Conservation (phyloP, 2,797 vertebrate genomes). For the Emys orbicularis region DNA sequence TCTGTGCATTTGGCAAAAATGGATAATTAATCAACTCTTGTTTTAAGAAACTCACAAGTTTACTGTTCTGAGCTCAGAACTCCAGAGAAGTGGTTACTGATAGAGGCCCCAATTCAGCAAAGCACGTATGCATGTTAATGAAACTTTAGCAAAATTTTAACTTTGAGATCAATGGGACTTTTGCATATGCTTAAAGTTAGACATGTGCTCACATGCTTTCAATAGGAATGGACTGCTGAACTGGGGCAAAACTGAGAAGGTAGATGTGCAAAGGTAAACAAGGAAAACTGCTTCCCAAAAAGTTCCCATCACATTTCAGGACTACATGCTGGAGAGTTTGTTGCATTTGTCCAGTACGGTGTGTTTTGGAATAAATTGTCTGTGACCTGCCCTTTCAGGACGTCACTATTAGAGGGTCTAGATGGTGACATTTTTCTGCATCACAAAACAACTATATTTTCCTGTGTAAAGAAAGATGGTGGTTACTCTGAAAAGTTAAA, state of each 20-base stretch:
- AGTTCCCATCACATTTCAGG: not conserved
- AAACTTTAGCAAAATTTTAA: too few relatives aligned
- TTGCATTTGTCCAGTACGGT: not conserved
- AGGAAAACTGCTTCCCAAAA: not conserved
- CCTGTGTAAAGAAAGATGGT: not conserved
- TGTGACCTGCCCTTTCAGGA: conserved; percentile 42
- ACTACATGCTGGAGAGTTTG: not conserved
- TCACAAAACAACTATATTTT: not conserved
- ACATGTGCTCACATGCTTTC: not conserved
- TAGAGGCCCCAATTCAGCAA: not conserved
- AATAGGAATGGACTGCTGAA: not conserved
- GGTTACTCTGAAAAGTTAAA: not conserved
- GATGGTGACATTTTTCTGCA: not conserved
- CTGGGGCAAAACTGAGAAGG: not conserved
- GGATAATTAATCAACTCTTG: not conserved
- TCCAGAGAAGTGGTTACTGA: not conserved
- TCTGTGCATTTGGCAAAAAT: not conserved
- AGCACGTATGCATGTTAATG: not conserved
- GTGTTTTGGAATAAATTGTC: conserved; percentile 12
- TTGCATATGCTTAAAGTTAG: not conserved
- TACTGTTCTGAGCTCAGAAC: not conserved
- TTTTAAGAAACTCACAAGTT: not conserved
- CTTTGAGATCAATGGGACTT: accelerated
- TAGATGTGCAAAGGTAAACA: accelerated
- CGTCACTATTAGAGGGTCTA: not conserved